A percentile compares a stretch with the other conserved stretches of the same genome.
Conservation (phyloP, 2,888 invertebrate species). For the Lagria hirta region DNA sequence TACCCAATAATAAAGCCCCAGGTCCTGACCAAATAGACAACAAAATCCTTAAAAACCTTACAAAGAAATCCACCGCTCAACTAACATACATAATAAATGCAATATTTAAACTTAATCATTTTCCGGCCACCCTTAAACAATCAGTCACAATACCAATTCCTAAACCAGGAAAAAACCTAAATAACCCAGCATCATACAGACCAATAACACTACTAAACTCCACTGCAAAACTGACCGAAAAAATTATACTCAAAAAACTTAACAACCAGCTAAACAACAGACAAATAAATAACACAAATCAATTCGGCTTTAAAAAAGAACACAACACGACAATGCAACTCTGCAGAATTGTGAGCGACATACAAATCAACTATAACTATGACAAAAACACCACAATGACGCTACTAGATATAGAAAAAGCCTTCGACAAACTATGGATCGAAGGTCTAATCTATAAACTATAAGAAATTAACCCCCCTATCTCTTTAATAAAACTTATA, state of each 20-base stretch:
- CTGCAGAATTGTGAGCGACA: constrained; percentile 35
- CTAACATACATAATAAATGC: constrained; percentile 30
- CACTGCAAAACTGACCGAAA: constrained; percentile 26
- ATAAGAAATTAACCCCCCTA: constrained; percentile 30
- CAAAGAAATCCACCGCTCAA: constrained; percentile 32
- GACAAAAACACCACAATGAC: constrained; percentile 35
- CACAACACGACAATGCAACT: constrained; percentile 41
- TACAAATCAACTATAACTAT: constrained; percentile 35
- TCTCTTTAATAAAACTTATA: constrained; percentile 32
- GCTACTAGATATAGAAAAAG: constrained; percentile 44
- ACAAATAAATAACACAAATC: constrained; percentile 12
- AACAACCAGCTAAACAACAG: constrained; percentile 18
- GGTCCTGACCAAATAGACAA: constrained; percentile 17
- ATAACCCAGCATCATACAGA: constrained; percentile 20
- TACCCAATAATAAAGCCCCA: constrained; percentile 25
- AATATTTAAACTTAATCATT: constrained; percentile 24
- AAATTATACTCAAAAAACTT: constrained; percentile 17
- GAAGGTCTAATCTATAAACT: constrained; percentile 41
- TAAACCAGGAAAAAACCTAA: constrained; percentile 26
- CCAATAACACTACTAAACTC: constrained; percentile 28
- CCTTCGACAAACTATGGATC: constrained; percentile 45
- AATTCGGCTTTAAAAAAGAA: constrained; percentile 41
- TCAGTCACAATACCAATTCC: constrained; percentile 28
- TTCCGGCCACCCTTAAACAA: constrained; percentile 30
- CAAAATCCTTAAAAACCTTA: constrained; percentile 28